These are phyloP conservation scores for Euphydryas editha DNA, from an alignment of 2,888 invertebrate species.

Conservation along the genomic window DNA sequence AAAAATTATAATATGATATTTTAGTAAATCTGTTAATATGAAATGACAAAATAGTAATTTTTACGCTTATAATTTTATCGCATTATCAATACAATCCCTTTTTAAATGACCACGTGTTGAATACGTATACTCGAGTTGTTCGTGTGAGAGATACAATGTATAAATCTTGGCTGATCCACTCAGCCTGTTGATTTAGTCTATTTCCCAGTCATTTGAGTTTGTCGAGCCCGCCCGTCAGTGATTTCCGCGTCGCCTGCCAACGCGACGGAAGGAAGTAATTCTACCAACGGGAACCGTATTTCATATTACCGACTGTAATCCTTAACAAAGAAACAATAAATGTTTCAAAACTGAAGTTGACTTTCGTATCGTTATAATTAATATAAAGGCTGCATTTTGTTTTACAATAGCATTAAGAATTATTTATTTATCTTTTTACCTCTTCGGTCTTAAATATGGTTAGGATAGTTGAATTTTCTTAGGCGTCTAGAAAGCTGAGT, in stretches of 20 bases:
- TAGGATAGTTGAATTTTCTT: neutral
- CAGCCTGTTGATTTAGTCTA: conserved; percentile 76
- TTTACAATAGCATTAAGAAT: neutral
- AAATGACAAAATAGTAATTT: too few species aligned
- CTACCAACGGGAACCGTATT: conserved; percentile 64
- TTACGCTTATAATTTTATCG: neutral
- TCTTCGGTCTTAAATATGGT: neutral
- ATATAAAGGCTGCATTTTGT: neutral
- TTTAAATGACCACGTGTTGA: neutral
- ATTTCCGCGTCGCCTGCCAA: conserved; percentile 70
- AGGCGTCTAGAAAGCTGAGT: neutral
- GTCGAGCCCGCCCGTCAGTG: conserved; percentile 68
- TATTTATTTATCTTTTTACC: neutral
- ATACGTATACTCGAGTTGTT: neutral
- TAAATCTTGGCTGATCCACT: conserved; percentile 13
- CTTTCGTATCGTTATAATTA: neutral
- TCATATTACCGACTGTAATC: conserved; percentile 33
- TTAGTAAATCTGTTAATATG: too few species aligned
- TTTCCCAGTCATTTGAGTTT: conserved; percentile 69
- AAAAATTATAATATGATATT: too few species aligned
- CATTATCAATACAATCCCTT: neutral
- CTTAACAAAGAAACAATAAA: conserved; percentile 14
- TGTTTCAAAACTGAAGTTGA: neutral
- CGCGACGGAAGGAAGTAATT: conserved; percentile 79
- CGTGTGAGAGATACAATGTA: neutral